Evolutionary conservation across 2,113 vertebrate genomes (phyloP), one percentile per base, ranked within the genome.

Genomic region (Colistium nudipinnis): DNA sequence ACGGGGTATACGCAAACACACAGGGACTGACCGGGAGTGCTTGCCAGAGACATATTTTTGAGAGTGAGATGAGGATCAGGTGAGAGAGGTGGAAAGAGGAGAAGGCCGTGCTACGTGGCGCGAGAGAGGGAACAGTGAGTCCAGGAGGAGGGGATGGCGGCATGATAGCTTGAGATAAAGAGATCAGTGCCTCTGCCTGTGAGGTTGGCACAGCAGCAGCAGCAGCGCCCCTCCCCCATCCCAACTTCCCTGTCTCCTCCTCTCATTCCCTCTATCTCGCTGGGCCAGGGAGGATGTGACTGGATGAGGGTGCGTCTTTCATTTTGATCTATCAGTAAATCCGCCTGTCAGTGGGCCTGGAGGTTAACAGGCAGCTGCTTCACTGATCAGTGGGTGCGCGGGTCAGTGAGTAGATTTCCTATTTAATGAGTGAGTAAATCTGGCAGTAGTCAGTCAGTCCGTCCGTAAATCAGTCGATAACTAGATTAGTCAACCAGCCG

Each of bases 121-220:
- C 0, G 56, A 33, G 31, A 17, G 25, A n/a, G 25, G 13, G 33
- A 10, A 6, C 1, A 25, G 31, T 20, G 47, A 30, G 38, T 8
- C 6, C n/a, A n/a, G 60, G 59, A 51, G 51, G 28, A 24, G 48
- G 36, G 61, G 28, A n/a, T n/a, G 36, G 61, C 38, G 25, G 30
- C 9, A 43, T 14, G 55, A 60, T 62, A 38, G 82, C 69, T 53
- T 27, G 44, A 78, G 66, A 84, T 80, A 80, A 74, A 86, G 70
- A 81, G 68, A 86, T 82, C 73, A 60, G 63, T 20, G 69, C 60
- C 56, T 64, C 59, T 60, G 64, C 39, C 69, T 70, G 41, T n/a
- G 0, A 44, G 47, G 62, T 51, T 75, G 81, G 64, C 77, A 62
- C 54, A 49, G 80, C 51, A 35, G 4, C 44, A 16, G 1, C 51